A percentile compares a stretch with the other conserved stretches of the same genome.
These are phyloP conservation scores for Geopemphigus sp. DNA, from an alignment of 1,140 invertebrate genomes.

Conservation along the genomic window DNA sequence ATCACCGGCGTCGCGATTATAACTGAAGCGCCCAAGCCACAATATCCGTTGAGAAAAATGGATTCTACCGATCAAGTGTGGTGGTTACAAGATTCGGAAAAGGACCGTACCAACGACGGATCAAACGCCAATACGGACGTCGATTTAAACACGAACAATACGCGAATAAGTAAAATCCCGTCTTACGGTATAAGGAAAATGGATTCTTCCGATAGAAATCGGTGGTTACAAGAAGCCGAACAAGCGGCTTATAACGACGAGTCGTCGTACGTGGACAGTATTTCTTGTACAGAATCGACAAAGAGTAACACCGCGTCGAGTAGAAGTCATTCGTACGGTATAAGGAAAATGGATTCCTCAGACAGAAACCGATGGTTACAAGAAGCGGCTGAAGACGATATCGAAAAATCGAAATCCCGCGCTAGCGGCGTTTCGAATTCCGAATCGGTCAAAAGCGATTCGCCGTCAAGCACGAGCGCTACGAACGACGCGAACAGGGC, in stretches of 20 bases:
- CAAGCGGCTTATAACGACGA: not conserved
- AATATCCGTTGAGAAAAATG: constrained; percentile 25
- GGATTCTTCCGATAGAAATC: constrained; percentile 44
- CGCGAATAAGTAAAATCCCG: not conserved
- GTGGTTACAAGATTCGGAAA: constrained; percentile 39
- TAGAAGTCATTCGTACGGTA: constrained; percentile 3
- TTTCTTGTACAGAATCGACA: constrained; percentile 11
- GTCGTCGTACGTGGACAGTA: constrained; percentile 3
- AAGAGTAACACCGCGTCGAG: constrained; percentile 11
- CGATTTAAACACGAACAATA: constrained; percentile 21
- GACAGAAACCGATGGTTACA: constrained; percentile 39
- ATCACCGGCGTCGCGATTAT: constrained; percentile 3
- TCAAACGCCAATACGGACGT: not conserved
- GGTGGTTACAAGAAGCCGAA: constrained; percentile 42
- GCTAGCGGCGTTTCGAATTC: not conserved
- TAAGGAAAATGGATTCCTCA: constrained; percentile 47
- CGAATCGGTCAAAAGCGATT: not conserved
- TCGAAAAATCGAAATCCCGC: constrained; percentile 6
- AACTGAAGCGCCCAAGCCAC: constrained; percentile 8
- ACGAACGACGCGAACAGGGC: not conserved
- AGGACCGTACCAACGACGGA: not conserved
- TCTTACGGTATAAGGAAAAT: constrained; percentile 48
- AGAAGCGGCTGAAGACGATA: constrained; percentile 32
- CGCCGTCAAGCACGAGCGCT: not conserved
- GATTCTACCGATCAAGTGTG: constrained; percentile 17